phyloP scores from a whole-genome alignment of 2,113 vertebrate species.

The Sciurus niger region DNA sequence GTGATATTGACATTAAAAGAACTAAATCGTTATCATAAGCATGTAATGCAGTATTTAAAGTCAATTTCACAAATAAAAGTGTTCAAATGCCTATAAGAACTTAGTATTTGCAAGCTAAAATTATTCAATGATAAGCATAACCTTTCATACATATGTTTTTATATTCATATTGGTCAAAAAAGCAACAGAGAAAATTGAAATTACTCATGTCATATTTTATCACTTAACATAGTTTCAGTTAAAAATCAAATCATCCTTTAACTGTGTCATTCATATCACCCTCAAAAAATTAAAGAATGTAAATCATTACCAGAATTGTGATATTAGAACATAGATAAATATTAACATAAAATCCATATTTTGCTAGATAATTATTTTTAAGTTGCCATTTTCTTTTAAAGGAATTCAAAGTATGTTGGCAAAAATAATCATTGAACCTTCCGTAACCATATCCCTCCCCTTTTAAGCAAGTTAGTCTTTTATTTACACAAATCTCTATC shows the following conservation, averaged over 20 bases:
- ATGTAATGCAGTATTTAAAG: conserved; percentile 59
- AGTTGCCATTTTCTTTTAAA: not conserved
- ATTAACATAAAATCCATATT: not conserved
- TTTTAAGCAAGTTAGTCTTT: not conserved
- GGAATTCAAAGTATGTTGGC: not conserved
- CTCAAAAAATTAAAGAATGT: not conserved
- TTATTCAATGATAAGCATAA: not conserved
- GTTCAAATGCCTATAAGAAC: conserved; percentile 52
- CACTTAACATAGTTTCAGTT: not conserved
- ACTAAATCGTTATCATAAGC: conserved; percentile 58
- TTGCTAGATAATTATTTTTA: conserved; percentile 24
- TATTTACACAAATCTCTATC: not conserved
- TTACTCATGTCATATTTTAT: not conserved
- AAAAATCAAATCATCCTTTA: not conserved
- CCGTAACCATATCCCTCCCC: not conserved
- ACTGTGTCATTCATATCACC: not conserved
- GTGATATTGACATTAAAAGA: conserved; percentile 67
- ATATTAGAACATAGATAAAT: not conserved
- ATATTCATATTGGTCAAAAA: conserved; percentile 42
- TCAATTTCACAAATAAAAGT: conserved; percentile 51
- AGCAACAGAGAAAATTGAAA: not conserved
- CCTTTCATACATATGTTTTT: not conserved
- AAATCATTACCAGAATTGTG: not conserved
- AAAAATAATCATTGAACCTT: not conserved
- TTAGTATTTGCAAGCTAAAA: conserved; percentile 68